Conservation (phyloP, 2,888 invertebrate genomes). For the Drosophila rubida region DNA sequence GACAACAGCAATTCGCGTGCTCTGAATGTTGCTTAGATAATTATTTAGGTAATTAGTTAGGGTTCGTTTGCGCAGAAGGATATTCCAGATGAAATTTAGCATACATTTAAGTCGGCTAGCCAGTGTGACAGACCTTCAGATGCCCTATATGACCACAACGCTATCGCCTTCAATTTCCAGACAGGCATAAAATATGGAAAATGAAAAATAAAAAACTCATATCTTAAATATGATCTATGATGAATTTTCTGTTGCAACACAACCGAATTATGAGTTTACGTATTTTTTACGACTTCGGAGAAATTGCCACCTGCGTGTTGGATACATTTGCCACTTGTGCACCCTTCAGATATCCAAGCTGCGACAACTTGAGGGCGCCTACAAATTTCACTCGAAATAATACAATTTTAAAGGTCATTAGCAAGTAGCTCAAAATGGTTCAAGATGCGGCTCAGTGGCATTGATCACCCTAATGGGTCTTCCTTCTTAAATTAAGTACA, state of each 20-base stretch:
- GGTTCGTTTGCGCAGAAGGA: constrained; percentile 7
- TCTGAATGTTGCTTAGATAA: constrained; percentile 24
- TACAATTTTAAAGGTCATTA: constrained; percentile 6
- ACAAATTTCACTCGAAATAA: background rate
- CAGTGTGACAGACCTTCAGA: background rate
- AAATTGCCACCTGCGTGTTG: background rate
- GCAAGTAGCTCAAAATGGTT: background rate
- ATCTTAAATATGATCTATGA: background rate
- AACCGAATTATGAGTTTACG: background rate
- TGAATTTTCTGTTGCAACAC: background rate
- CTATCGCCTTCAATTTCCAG: background rate
- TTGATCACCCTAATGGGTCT: constrained; percentile 51
- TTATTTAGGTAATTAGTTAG: constrained; percentile 43
- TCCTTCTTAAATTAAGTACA: constrained; percentile 52
- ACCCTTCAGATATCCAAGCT: background rate
- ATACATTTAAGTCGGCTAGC: background rate
- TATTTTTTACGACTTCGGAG: background rate
- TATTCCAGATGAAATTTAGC: constrained; percentile 9
- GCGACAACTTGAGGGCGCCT: background rate
- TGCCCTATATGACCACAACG: background rate
- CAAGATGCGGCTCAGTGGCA: constrained; percentile 25
- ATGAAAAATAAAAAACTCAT: background rate
- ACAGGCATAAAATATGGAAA: background rate
- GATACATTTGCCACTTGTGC: background rate
- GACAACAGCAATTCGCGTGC: constrained; percentile 16